Conservation (phyloP, 2,113 vertebrate genomes). For the Colius striatus region DNA sequence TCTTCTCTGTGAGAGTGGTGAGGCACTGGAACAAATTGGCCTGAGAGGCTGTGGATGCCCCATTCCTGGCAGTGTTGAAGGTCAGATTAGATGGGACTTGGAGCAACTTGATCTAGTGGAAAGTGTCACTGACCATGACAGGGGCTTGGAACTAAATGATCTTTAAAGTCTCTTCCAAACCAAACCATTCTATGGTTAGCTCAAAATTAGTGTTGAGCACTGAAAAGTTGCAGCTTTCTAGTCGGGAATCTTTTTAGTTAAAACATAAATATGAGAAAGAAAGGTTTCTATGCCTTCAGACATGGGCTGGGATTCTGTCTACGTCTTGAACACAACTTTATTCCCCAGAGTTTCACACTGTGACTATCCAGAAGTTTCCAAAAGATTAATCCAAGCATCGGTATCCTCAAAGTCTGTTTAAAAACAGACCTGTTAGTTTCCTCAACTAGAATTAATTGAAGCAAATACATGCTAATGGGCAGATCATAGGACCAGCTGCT, state of each 20-base stretch:
- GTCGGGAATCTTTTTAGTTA: background rate
- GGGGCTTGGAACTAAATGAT: too few relatives aligned
- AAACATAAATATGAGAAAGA: background rate
- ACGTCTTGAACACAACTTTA: background rate
- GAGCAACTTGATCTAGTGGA: too few relatives aligned
- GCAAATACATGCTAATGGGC: conserved; percentile 23
- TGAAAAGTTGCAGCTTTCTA: background rate
- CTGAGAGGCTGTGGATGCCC: too few relatives aligned
- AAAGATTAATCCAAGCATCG: background rate
- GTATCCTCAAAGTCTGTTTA: background rate
- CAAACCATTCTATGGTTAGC: background rate
- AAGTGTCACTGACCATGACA: too few relatives aligned
- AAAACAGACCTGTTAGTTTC: background rate
- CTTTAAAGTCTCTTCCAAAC: too few relatives aligned
- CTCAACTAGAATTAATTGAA: conserved; percentile 40
- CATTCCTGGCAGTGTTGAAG: too few relatives aligned
- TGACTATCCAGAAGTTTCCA: background rate
- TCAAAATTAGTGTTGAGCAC: background rate
- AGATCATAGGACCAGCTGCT: conserved; percentile 51
- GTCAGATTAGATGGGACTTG: too few relatives aligned
- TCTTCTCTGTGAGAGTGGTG: too few relatives aligned
- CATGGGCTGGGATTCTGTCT: background rate
- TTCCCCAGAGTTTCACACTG: background rate
- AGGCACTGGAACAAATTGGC: too few relatives aligned
- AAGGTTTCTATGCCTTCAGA: background rate